Evolutionary conservation across 2,888 invertebrate species (phyloP), one percentile per base, ranked within the genome.

Genomic region (Carcina quercana): DNA sequence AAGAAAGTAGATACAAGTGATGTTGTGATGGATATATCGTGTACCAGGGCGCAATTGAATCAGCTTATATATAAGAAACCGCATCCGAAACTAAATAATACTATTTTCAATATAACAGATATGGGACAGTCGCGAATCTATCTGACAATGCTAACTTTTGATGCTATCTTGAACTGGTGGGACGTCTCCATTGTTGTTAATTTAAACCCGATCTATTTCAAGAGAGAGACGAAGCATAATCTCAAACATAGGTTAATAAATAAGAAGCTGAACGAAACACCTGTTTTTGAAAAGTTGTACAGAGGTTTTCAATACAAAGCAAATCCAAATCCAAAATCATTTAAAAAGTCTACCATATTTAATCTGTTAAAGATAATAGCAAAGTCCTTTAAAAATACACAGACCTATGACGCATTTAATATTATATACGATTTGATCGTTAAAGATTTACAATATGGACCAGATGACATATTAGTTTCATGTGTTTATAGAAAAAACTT

Each of bases 141-240:
- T 1, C 1, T 54, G 0, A 32, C 40, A 0, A 28, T 31, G 1
- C 21, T 48, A 1, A 37, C 48, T 0, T 25, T 65, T 1, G 31
- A 52, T 5, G 41, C 60, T 0, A 53, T 71, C 6, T 30, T 71
- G 0, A 64, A 70, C 20, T 65, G 67, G 59, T 55, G 50, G 22
- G 36, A 47, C 0, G 43, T 70, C 0, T 37, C 34, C 3, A 33
- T 71, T 1, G 31, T 21, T 1, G 33, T 62, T 0, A 55, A 55
- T 3, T 20, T 58, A 0, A 42, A 45, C 1, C 34, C 24, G 0
- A 25, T 59, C 1, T 6, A 40, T 2, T 59, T 52, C 11, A 45
- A 42, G 27, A 35, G 65, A 2, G 38, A 51, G 11, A 54, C 50
- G 0, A 8, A 13, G 0, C 61, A 62, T 7, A 34, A 45, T 10